Evolutionary conservation across 2,113 vertebrate species (phyloP), one percentile per base, ranked within the genome.

Genomic region (rat (Rattus norvegicus)): DNA sequence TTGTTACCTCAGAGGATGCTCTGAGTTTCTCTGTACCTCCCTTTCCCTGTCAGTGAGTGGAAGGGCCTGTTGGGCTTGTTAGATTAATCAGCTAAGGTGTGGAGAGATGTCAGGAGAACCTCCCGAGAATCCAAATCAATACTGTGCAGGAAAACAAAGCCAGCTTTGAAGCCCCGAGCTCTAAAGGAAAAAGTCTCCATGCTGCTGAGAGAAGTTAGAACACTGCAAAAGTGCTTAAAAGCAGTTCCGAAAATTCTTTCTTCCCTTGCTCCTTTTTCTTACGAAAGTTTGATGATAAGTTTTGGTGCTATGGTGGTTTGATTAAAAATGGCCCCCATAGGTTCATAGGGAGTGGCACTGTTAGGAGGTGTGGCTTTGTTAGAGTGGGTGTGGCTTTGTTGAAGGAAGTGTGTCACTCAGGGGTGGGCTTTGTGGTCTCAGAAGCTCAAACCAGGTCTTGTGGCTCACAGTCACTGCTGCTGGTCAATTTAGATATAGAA

Each of bases 51-150:
- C 52, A 59, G 90, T 59, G 92, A 89, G 33, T 20, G 52, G 20
- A 94, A 39, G 63, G 47, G 54, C 83, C 36, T 65, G 84, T 24
- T 80, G 69, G 69, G 80, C 79, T 92, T 92, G 92, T 85, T 61
- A 70, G 91, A 52, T 92, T 88, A 59, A 77, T 96, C 80, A 95
- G 59, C 79, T 69, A 85, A 96, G 88, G 30, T 93, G 93, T 65
- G 93, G 59, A 93, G 95, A 95, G 80, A 86, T 96, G 92, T 97
- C 96, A 85, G 56, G 88, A 94, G 72, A 92, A 28, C 61, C 85
- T 81, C 76, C 5, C 0, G 96, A 97, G 95, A 91, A 92, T 86
- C 77, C 70, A 80, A n/a, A 93, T 97, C 96, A 95, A 92, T 97
- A 96, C 30, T 49, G 30, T 7, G 22, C 75, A 83, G 76, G 95